Evolutionary conservation across 1,140 invertebrate genomes (phyloP).

Genomic region (Ceratosolen solmsi): DNA sequence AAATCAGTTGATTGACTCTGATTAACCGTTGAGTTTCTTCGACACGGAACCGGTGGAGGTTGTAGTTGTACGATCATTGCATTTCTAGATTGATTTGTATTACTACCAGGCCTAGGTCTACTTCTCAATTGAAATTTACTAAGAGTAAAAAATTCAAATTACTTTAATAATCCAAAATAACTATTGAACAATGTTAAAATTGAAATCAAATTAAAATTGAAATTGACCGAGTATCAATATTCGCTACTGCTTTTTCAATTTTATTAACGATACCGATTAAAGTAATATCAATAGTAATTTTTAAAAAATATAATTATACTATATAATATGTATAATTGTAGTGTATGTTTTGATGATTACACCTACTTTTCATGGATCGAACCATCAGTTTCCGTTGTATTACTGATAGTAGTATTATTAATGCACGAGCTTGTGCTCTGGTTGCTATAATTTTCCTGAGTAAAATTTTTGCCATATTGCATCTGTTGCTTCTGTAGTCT

Average conservation of each 20-base stretch:
- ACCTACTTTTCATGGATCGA: conserved; percentile 62
- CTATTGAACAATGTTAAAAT: background rate
- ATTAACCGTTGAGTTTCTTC: conserved; percentile 73
- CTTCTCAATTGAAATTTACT: conserved; percentile 68
- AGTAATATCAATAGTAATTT: too few species aligned
- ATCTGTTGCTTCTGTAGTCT: conserved; percentile 77
- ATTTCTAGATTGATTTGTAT: conserved; percentile 69
- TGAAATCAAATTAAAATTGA: background rate
- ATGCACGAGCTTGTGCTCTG: conserved; percentile 54
- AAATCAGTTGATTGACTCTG: conserved; percentile 77
- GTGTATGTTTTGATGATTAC: background rate
- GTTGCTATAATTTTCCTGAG: conserved; percentile 52
- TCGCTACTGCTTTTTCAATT: too few species aligned
- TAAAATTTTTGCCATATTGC: conserved; percentile 55
- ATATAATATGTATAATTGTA: too few species aligned
- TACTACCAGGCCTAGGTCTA: conserved; percentile 74
- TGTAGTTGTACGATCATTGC: conserved; percentile 72
- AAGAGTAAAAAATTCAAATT: conserved; percentile 25
- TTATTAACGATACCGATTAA: too few species aligned
- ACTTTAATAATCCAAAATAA: background rate
- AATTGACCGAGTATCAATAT: background rate
- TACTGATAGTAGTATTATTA: conserved; percentile 54
- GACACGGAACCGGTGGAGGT: conserved; percentile 72
- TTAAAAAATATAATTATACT: too few species aligned
- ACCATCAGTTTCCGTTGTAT: conserved; percentile 58